Percentiles rank a stretch among this genome's conserved stretches.
Conservation (phyloP, 2,113 vertebrate species). For the Muntiacus muntjak region DNA sequence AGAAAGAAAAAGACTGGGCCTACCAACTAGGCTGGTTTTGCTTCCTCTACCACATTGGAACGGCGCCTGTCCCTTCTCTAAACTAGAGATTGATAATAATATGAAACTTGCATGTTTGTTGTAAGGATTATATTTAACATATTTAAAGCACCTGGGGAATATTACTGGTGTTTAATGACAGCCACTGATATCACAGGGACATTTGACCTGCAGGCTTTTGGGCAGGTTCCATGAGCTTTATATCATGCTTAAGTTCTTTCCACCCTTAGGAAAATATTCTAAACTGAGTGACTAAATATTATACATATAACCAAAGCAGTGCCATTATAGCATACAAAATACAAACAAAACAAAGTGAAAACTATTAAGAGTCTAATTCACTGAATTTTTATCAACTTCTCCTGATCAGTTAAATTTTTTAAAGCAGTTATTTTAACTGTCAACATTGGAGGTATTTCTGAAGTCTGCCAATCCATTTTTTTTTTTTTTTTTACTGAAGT, state of each 20-base stretch:
- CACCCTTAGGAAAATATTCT: slow-evolving; percentile 38
- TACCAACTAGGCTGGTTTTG: not conserved
- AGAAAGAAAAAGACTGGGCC: not conserved
- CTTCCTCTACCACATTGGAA: not conserved
- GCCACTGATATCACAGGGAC: slow-evolving; percentile 26
- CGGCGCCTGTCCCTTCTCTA: not conserved
- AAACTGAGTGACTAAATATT: not conserved
- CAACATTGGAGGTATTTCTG: not conserved
- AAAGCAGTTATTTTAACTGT: not conserved
- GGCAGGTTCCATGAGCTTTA: slow-evolving; percentile 13
- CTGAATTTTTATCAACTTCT: not conserved
- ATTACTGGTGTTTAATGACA: slow-evolving; percentile 24
- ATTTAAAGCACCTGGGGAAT: not conserved
- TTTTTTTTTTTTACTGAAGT: not conserved
- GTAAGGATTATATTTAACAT: not conserved
- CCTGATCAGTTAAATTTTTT: not conserved
- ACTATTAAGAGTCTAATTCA: not conserved
- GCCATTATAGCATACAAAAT: not conserved
- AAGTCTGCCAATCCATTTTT: not conserved
- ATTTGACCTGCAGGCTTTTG: slow-evolving; percentile 13
- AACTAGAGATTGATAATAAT: not conserved
- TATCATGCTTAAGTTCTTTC: slow-evolving; percentile 36
- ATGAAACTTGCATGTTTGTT: not conserved
- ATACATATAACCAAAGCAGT: not conserved
- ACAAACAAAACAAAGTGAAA: slow-evolving; percentile 1